phyloP scores from a whole-genome alignment of 2,113 vertebrate genomes.

The Phycodurus eques region DNA sequence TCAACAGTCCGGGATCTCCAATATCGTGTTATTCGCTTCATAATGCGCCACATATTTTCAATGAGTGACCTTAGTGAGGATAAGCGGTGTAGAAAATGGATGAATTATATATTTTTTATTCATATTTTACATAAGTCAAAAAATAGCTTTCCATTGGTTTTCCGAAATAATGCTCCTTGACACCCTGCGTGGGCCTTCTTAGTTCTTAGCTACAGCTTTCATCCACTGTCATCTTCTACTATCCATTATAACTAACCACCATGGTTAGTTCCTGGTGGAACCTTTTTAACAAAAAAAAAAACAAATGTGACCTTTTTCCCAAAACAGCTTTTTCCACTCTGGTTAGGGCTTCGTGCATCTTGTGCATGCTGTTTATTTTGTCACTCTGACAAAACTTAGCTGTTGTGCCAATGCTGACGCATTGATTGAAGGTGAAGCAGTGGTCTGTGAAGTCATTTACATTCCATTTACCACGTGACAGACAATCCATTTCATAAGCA shows the following conservation, averaged over 20 bases:
- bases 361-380: not conserved
- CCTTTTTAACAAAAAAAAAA: not conserved
- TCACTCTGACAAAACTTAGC: not conserved
- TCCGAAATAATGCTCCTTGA: constrained; percentile 31
- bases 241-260: not conserved
- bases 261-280: constrained; percentile 27
- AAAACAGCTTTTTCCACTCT: constrained; percentile 35
- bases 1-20: no score
- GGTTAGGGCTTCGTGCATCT: not conserved
- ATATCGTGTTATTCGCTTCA: no score
- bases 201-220: constrained; percentile 58
- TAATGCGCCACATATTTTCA: no score
- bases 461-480: constrained; percentile 19
- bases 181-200: constrained; percentile 54
- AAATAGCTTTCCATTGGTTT: not conserved
- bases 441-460: constrained; percentile 21
- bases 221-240: constrained; percentile 43
- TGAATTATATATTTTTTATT: no score
- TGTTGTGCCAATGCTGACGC: constrained; percentile 11
- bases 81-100: no score
- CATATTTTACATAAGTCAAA: no score
- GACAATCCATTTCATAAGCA: constrained; percentile 43
- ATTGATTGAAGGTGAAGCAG: constrained; percentile 7
- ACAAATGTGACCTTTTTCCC: constrained; percentile 26
- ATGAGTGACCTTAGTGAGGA: no score